Percentiles rank a stretch among this genome's conserved stretches.
Conservation (phyloP, 30 jellyfish, hydroid and myxozoan species). For the Pseudorhiza aurosa region DNA sequence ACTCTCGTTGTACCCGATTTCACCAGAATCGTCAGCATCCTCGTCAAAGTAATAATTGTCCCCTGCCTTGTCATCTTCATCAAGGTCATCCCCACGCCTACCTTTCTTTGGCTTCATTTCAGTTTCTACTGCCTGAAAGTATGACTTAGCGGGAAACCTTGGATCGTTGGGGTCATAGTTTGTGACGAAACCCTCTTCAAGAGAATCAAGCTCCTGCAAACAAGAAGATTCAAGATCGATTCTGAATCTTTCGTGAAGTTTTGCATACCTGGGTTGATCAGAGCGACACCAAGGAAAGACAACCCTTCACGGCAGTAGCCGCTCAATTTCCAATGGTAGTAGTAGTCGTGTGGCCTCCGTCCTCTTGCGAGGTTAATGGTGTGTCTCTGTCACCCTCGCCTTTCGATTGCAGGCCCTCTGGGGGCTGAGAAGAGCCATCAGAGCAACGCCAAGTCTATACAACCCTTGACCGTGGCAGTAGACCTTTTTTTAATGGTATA, state of each 20-base stretch:
- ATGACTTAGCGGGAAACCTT: neutral
- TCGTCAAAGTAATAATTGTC: constrained; percentile 4
- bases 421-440: no score
- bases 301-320: no score
- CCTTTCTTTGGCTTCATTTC: constrained; percentile 8
- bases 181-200: constrained; percentile 56
- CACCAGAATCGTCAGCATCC: neutral
- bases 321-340: no score
- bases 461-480: no score
- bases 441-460: no score
- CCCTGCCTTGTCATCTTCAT: constrained; percentile 8
- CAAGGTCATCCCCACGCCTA: constrained; percentile 49
- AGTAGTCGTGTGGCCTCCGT: no score
- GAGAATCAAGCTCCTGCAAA: constrained; percentile 27
- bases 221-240: neutral
- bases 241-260: neutral
- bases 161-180: constrained; percentile 47
- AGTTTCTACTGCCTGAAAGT: constrained; percentile 2
- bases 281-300: no score
- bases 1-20: neutral
- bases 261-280: no score
- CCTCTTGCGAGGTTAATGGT: no score
- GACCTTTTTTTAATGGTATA: no score
- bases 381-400: no score
- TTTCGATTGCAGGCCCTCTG: no score